phyloP scores from a whole-genome alignment of 1,140 invertebrate species.

The Drosophila auraria region DNA sequence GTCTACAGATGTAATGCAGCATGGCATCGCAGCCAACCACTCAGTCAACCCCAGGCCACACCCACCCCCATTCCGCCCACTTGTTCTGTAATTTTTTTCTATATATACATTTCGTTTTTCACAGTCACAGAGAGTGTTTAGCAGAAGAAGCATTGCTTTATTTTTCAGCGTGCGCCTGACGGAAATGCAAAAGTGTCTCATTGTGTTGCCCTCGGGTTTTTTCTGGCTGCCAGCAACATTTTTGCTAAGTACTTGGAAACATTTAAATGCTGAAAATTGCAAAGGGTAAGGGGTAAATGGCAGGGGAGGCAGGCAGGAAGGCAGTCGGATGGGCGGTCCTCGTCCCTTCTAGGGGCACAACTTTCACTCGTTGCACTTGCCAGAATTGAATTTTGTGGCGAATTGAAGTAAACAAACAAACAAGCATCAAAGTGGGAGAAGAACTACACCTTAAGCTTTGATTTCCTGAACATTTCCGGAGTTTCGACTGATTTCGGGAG shows the following conservation, averaged over 20 bases:
- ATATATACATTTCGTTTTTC: slow-evolving; percentile 47
- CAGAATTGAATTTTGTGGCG: slow-evolving; percentile 50
- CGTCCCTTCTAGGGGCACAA: neutral
- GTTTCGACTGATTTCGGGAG: slow-evolving; percentile 3
- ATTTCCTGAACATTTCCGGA: slow-evolving; percentile 27
- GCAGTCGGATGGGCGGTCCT: neutral
- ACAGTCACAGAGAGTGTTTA: slow-evolving; percentile 59
- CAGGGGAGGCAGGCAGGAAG: neutral
- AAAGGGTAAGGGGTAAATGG: slow-evolving; percentile 36
- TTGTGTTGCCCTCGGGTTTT: slow-evolving; percentile 54
- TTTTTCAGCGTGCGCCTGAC: slow-evolving; percentile 46
- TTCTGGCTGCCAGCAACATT: slow-evolving; percentile 62
- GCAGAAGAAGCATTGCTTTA: slow-evolving; percentile 55
- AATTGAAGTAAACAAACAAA: slow-evolving; percentile 34
- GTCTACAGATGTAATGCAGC: slow-evolving; percentile 74
- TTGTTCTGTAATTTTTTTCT: slow-evolving; percentile 48
- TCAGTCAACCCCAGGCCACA: slow-evolving; percentile 67
- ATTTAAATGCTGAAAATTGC: slow-evolving; percentile 69
- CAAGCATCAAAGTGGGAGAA: slow-evolving; percentile 16
- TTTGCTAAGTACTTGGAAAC: slow-evolving; percentile 76
- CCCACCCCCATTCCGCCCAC: neutral
- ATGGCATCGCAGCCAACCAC: slow-evolving; percentile 63
- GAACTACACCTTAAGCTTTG: slow-evolving; percentile 37
- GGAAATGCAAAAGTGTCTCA: slow-evolving; percentile 78
- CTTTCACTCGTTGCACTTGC: slow-evolving; percentile 29